phyloP scores from a whole-genome alignment of 2,888 invertebrate species.

The Atrina japonica region DNA sequence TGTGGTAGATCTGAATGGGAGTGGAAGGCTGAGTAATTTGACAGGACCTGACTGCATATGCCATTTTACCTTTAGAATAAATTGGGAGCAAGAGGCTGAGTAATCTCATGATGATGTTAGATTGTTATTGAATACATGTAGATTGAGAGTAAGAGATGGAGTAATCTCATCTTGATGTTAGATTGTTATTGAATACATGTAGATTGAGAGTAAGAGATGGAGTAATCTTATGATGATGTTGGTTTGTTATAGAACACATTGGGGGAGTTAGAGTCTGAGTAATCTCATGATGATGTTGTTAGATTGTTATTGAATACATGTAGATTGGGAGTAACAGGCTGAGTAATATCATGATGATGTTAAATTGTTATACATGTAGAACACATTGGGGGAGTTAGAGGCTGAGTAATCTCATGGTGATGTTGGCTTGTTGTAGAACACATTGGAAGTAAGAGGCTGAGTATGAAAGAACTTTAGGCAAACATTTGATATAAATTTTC shows the following conservation, averaged over 20 bases:
- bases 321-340: too few relatives aligned
- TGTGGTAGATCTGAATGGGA: too few relatives aligned
- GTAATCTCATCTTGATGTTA: slow-evolving; percentile 51
- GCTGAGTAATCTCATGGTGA: not conserved
- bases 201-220: not conserved
- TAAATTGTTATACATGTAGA: not conserved
- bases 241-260: too few relatives aligned
- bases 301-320: slow-evolving; percentile 12
- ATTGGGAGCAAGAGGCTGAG: too few relatives aligned
- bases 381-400: not conserved
- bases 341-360: too few relatives aligned
- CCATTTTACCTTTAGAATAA: slow-evolving; percentile 7
- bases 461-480: too few relatives aligned
- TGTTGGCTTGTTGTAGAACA: slow-evolving; percentile 7
- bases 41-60: slow-evolving; percentile 4
- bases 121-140: not conserved
- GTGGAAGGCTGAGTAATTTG: slow-evolving; percentile 63
- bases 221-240: not conserved
- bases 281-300: slow-evolving; percentile 1
- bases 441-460: not conserved
- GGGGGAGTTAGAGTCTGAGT: too few relatives aligned
- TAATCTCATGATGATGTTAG: too few relatives aligned
- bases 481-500: too few relatives aligned
- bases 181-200: not conserved
- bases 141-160: too few relatives aligned